Evolutionary conservation across 2,113 vertebrate genomes (phyloP), one percentile per base, ranked within the genome.

Genomic region (Silurus asotus): DNA sequence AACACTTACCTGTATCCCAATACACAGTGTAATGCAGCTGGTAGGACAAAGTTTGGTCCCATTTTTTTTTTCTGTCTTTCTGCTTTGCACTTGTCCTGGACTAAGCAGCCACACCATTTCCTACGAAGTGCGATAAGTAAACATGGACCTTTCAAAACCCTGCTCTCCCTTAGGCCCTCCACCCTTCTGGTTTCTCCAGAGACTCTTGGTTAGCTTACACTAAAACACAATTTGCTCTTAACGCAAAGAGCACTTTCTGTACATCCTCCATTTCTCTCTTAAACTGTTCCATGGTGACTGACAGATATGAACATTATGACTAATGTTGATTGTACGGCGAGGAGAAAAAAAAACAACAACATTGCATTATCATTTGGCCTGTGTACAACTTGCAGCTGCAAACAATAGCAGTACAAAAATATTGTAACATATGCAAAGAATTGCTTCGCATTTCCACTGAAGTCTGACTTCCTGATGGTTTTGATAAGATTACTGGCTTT

Each of bases 401-500:
- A 93, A 94, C 91, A 92, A 92, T 91, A 93, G 90, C 53, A 76
- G 87, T 82, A 81, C 19, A 87, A 81, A 92, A 77, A 90, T 90
- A 92, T 90, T 86, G 86, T 90, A 92, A 89, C 89, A 86, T 90
- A 89, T 88, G 91, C 91, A 86, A 90, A 91, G 91, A 94, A 91
- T 92, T 61, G 49, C 87, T 89, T 37, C 87, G 91, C 92, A 93
- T 92, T 93, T 93, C 91, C 92, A 93, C 91, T 92, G 85, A 84
- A 92, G 91, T 91, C 91, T 92, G 82, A 91, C 92, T 94, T 94
- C 93, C 94, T 94, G 94, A 94, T 95, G 91, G 92, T 90, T 94
- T 90, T 90, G 93, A 95, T 94, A 93, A 95, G 94, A 93, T 93
- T 91, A 92, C 93, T 93, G 90, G 92, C 88, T 94, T 93, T 86